A percentile compares a stretch with the other conserved stretches of the same genome.
Evolutionary conservation across 2,888 invertebrate species (phyloP).

Genomic region (Drosophila atripex): DNA sequence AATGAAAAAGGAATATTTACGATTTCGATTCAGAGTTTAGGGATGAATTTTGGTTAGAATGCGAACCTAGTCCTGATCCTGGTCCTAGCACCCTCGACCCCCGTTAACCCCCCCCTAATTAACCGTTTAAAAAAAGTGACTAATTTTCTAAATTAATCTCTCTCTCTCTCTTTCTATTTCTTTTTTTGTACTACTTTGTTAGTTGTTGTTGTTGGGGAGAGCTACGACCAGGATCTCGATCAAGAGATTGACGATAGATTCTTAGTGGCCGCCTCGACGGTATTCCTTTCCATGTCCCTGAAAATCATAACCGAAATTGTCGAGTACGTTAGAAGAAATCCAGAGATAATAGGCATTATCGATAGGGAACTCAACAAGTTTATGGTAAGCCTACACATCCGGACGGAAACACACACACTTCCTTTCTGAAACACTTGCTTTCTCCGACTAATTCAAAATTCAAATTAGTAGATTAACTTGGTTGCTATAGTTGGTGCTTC

Average conservation of each 20-base stretch:
- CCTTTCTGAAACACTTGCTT: not conserved
- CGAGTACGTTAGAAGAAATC: constrained; percentile 82
- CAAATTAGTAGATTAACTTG: not conserved
- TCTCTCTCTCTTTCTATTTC: constrained; percentile 50
- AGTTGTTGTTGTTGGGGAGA: constrained; percentile 76
- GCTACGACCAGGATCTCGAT: constrained; percentile 71
- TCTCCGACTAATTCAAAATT: not conserved
- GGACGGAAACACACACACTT: not conserved
- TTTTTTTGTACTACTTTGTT: constrained; percentile 58
- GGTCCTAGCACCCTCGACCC: not conserved
- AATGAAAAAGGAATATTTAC: constrained; percentile 13
- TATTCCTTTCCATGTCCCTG: constrained; percentile 82
- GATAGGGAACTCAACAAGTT: constrained; percentile 82
- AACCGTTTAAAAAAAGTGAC: constrained; percentile 23
- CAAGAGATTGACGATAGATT: constrained; percentile 81
- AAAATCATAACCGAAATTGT: constrained; percentile 82
- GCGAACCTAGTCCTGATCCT: constrained; percentile 11
- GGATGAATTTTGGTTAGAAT: not conserved
- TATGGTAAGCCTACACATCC: constrained; percentile 72
- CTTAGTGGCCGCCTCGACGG: constrained; percentile 82
- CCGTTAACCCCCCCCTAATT: not conserved
- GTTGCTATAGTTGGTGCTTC: not conserved
- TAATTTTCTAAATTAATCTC: constrained; percentile 37
- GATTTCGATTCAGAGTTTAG: constrained; percentile 15
- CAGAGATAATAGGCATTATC: constrained; percentile 81